Evolutionary conservation across 2,797 vertebrate species (phyloP), one percentile per base, ranked within the genome.

Genomic region (Dallia pectoralis): DNA sequence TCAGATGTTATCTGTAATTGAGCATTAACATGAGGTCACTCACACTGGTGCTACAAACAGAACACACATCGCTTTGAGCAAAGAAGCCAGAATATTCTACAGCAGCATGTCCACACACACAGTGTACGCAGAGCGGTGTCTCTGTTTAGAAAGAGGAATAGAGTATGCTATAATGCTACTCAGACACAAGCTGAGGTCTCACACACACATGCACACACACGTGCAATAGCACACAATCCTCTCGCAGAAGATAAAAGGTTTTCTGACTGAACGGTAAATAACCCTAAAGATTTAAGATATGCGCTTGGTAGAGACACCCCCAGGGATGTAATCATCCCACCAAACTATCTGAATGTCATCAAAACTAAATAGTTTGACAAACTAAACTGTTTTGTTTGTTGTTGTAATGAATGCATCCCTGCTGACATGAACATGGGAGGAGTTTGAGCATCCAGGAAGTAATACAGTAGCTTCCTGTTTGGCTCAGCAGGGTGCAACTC

Each of bases 31-130:
- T 75, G 73, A 77, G 70, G 82, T 82, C 84, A 84, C 77, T 82
- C 82, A 76, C 83, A 87, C 83, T 77, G 87, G 86, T 86, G 79
- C 82, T 85, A 65, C 83, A 87, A 67, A 84, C 75, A 86, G 87
- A 85, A 81, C 87, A 85, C 82, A 70, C 81, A 84, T 27, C 86
- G 51, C 83, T 79, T 83, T 78, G 75, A 85, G 72, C 62, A 74
- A 84, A 80, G 67, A 44, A 87, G 78, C 77, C 71, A 27, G 61
- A 88, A 90, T 85, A 87, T 89, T 91, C 87, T 67, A 85, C 77
- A 79, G 85, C 77, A 78, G 86, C 84, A 85, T 83, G 59, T 62
- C 78, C 48, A 12, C 51, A 56, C n/a, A 25, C 53, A 27, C 18
- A 25, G 2, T 44, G 40, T 44, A 25, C 2, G 22, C 2, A 12